Evolutionary conservation across 2,113 vertebrate genomes (phyloP), one percentile per base, ranked within the genome.

Genomic region (Podilymbus podiceps): DNA sequence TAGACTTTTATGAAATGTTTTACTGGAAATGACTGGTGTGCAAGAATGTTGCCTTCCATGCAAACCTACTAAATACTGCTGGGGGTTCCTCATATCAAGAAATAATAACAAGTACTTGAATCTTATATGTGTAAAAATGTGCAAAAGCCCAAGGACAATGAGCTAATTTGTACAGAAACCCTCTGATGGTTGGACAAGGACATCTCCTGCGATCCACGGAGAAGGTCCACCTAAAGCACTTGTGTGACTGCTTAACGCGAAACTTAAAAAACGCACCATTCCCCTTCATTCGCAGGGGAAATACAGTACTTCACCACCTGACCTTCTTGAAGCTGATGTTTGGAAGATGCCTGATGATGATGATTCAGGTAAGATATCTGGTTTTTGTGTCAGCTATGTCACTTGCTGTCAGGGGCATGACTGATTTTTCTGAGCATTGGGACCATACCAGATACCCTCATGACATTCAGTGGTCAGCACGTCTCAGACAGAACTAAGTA

Each of bases 221-320:
- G 67, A 95, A 85, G 58, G 31, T 66, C 71, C 15, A 15, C 78
- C 74, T 90, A 50, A 88, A 88, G 81, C 71, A 42, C 63, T 85
- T 67, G n/a, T 69, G 85, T 4, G 9, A 21, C 78, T 94, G 82
- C 77, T 58, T 79, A 71, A 68, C 1, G 1, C 3, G n/a, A 71
- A 81, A 82, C 67, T 58, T 85, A 14, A 80, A 88, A 89, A 77
- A 66, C 63, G 88, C 90, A 85, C 55, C 90, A 14, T 95, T 95
- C 72, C 11, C 96, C 95, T 86, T 96, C 67, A 0, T 96, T 96
- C 82, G 59, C 78, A 85, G 93, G 91, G 91, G 78, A 94, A 62
- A 93, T 50, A 73, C 62, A 91, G 28, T 46, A 44, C 93, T 67
- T 89, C 67, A 73, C 31, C 58, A 49, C 59, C 84, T 42, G 71